Evolutionary conservation across 1,140 invertebrate genomes (phyloP).

Genomic region (Drosophila carrolli): DNA sequence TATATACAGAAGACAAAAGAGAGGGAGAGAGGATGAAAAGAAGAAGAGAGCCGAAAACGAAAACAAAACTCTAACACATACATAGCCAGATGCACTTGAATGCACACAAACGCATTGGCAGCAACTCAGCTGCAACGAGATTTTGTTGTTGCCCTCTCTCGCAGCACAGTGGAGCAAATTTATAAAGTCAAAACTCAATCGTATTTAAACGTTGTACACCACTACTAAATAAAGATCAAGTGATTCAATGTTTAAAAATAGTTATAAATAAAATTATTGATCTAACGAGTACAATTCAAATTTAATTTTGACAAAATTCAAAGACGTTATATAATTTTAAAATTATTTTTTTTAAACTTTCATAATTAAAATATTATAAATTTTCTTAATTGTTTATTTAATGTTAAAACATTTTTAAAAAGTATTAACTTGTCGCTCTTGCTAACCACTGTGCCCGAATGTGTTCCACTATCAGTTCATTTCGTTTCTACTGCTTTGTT

Average conservation of each 20-base stretch:
- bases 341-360: no score
- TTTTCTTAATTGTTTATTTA: neutral
- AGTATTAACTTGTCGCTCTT: neutral
- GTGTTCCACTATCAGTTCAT: constrained; percentile 74
- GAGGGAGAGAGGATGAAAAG: constrained; percentile 14
- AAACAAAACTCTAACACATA: constrained; percentile 43
- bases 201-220: no score
- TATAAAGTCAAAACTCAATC: no score
- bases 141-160: constrained; percentile 47
- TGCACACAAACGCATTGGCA: constrained; percentile 33
- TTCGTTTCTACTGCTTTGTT: constrained; percentile 58
- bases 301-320: neutral
- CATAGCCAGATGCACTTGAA: constrained; percentile 33
- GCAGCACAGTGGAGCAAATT: constrained; percentile 20
- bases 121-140: constrained; percentile 61
- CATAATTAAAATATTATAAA: no score
- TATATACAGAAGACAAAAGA: constrained; percentile 47
- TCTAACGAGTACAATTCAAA: neutral
- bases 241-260: neutral
- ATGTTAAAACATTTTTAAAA: no score
- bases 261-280: neutral
- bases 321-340: no score
- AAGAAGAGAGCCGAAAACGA: constrained; percentile 36
- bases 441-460: constrained; percentile 40
- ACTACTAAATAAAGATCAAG: no score